Evolutionary conservation across 2,797 vertebrate species (phyloP).

Genomic region (Sparidentex hasta): DNA sequence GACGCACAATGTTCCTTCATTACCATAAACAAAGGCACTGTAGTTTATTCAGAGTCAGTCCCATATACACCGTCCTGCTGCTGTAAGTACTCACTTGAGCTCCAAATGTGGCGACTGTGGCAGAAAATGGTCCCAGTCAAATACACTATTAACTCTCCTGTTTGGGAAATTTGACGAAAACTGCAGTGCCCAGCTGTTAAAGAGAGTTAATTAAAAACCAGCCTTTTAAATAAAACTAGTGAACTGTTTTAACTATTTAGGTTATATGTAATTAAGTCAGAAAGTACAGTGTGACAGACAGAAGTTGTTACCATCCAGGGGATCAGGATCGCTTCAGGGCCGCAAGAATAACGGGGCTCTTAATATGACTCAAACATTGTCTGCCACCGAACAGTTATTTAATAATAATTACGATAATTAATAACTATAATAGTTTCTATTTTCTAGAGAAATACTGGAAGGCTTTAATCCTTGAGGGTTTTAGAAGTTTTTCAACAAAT

Average conservation of each 20-base stretch:
- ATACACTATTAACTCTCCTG: not conserved
- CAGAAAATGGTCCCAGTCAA: not conserved
- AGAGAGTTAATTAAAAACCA: no score
- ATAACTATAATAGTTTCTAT: not conserved
- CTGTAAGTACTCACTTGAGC: not conserved
- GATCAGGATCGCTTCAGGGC: not conserved
- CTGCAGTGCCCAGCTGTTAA: not conserved
- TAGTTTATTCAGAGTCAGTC: not conserved
- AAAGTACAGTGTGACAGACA: not conserved
- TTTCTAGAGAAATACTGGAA: not conserved
- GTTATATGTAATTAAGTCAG: not conserved
- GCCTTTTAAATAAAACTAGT: not conserved
- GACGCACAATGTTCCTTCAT: not conserved
- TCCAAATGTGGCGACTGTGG: not conserved
- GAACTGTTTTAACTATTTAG: not conserved
- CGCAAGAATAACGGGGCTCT: not conserved
- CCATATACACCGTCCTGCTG: not conserved
- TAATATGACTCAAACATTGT: no score
- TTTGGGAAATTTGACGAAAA: not conserved
- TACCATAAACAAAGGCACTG: not conserved
- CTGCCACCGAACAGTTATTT: not conserved
- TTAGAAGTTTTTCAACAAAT: not conserved
- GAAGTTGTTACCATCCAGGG: not conserved
- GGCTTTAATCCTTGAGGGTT: not conserved
- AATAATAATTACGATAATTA: no score